These are phyloP conservation scores for Laothoe populi DNA, from an alignment of 2,888 invertebrate species.

Conservation along the genomic window DNA sequence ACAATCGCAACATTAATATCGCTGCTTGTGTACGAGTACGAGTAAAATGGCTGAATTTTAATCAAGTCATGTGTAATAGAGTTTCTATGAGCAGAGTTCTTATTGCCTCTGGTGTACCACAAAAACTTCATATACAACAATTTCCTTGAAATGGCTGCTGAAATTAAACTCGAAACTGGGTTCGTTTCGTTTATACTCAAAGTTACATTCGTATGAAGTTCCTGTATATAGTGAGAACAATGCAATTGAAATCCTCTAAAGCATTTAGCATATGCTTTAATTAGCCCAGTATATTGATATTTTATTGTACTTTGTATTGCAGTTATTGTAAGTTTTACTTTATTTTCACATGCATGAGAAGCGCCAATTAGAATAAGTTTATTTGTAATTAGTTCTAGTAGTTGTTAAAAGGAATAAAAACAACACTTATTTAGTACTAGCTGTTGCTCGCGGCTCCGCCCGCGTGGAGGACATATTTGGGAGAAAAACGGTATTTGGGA, in stretches of 20 bases:
- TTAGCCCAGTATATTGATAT: too few relatives aligned
- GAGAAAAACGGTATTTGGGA: too few relatives aligned
- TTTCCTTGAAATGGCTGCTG: slow-evolving; percentile 19
- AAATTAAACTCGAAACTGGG: slow-evolving; percentile 3
- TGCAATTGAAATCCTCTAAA: neutral
- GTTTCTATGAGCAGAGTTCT: slow-evolving; percentile 25
- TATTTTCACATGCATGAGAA: too few relatives aligned
- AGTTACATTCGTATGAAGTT: slow-evolving; percentile 10
- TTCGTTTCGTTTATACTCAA: slow-evolving; percentile 19
- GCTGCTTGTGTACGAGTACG: slow-evolving; percentile 14
- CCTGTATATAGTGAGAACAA: neutral
- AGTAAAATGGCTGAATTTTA: slow-evolving; percentile 27
- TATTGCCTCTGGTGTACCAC: slow-evolving; percentile 30
- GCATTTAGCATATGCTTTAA: neutral
- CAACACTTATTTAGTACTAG: too few relatives aligned
- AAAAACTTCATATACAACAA: slow-evolving; percentile 28
- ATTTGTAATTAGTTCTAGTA: too few relatives aligned
- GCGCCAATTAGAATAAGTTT: too few relatives aligned
- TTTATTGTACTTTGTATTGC: too few relatives aligned
- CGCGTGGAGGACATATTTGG: too few relatives aligned
- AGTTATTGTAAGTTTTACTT: too few relatives aligned
- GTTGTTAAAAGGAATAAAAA: too few relatives aligned
- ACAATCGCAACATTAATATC: slow-evolving; percentile 13
- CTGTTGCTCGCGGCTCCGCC: too few relatives aligned
- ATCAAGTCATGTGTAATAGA: slow-evolving; percentile 27